phyloP scores from a whole-genome alignment of 2,113 vertebrate genomes.

The Saguinus imperator region DNA sequence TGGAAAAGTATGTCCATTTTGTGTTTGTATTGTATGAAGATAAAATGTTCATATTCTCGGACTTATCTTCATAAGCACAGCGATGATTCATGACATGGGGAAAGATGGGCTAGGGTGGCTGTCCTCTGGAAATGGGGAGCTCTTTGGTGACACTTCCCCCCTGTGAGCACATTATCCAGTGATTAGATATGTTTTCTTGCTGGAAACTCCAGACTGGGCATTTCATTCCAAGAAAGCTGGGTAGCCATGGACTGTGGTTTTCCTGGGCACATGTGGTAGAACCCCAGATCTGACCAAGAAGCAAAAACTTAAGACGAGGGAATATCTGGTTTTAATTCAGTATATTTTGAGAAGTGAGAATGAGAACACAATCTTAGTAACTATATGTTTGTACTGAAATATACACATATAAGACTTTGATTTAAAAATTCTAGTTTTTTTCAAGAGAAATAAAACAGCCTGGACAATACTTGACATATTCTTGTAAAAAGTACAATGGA shows the following conservation, averaged over 20 bases:
- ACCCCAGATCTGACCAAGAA: background rate
- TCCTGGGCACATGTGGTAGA: background rate
- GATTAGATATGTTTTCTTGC: constrained; percentile 56
- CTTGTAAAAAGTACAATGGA: background rate
- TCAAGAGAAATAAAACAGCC: background rate
- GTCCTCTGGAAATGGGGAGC: background rate
- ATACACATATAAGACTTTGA: background rate
- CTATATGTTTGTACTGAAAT: background rate
- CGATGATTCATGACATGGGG: background rate
- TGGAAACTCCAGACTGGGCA: background rate
- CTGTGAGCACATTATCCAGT: constrained; percentile 43
- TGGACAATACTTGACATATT: background rate
- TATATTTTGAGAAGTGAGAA: background rate
- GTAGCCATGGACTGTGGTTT: background rate
- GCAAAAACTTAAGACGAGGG: background rate
- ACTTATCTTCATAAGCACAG: constrained; percentile 50
- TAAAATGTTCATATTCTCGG: constrained; percentile 56
- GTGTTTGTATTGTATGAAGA: constrained; percentile 57
- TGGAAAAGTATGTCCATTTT: constrained; percentile 72
- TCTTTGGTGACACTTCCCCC: background rate
- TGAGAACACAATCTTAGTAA: background rate
- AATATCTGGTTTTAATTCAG: constrained; percentile 30
- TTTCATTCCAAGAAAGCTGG: constrained; percentile 1
- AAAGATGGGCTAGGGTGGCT: background rate
- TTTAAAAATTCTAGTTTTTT: background rate